These are phyloP conservation scores for Blastobasis lacticolella DNA, from an alignment of 2,888 invertebrate genomes.

Conservation along the genomic window DNA sequence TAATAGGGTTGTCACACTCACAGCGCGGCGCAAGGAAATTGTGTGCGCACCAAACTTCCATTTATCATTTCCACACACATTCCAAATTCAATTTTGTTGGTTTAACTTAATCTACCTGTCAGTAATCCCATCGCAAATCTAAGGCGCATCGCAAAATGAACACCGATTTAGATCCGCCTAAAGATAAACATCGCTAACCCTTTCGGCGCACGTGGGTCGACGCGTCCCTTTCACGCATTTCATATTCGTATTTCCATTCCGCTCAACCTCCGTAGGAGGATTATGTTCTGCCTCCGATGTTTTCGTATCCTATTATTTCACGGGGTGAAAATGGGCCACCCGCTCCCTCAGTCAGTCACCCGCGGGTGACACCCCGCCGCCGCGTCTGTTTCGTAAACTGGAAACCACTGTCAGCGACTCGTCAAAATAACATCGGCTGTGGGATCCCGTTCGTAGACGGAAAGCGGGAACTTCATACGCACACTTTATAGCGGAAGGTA, in stretches of 20 bases:
- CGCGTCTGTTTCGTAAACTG: conserved; percentile 63
- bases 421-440: conserved; percentile 71
- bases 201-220: conserved; percentile 53
- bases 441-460: conserved; percentile 47
- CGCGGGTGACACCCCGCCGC: conserved; percentile 39
- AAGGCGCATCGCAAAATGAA: conserved; percentile 35
- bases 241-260: conserved; percentile 70
- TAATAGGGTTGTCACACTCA: conserved; percentile 46
- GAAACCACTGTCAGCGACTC: conserved; percentile 73
- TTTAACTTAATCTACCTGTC: background rate
- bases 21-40: too few relatives aligned
- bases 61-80: too few relatives aligned
- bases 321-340: conserved; percentile 72
- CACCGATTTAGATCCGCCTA: conserved; percentile 53
- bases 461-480: conserved; percentile 55
- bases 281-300: conserved; percentile 73
- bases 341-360: conserved; percentile 52
- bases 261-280: conserved; percentile 69
- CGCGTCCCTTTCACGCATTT: conserved; percentile 66
- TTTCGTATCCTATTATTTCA: conserved; percentile 74
- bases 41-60: too few relatives aligned
- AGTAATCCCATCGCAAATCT: conserved; percentile 4
- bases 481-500: conserved; percentile 46
- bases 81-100: too few relatives aligned
- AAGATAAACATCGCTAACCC: conserved; percentile 66